A percentile compares a stretch with the other conserved stretches of the same genome.
Conservation (phyloP, 1,140 invertebrate genomes). For the Anoplolepis gracilipes region DNA sequence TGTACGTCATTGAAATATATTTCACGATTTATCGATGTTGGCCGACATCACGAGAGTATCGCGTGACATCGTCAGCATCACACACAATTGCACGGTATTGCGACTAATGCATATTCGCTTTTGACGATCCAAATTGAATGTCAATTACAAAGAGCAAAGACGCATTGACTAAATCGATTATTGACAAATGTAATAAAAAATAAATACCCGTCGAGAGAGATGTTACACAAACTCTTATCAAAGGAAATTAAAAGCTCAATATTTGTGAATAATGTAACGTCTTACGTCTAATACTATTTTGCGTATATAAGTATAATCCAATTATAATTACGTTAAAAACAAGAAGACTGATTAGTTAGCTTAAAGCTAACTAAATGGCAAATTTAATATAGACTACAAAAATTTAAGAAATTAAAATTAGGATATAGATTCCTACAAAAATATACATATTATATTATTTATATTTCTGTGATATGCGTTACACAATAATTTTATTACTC, state of each 20-base stretch:
- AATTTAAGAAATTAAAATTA: too few species aligned
- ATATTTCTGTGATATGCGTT: background rate
- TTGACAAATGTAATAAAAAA: slow-evolving; percentile 37
- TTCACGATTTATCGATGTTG: slow-evolving; percentile 11
- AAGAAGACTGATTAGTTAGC: background rate
- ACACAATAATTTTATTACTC: too few species aligned
- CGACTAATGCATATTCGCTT: background rate
- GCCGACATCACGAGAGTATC: slow-evolving; percentile 19
- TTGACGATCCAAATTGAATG: background rate
- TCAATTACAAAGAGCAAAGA: slow-evolving; percentile 7
- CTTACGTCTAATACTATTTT: slow-evolving; percentile 11
- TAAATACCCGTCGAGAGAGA: background rate
- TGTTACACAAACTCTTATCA: background rate
- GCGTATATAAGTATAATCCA: background rate
- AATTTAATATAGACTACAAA: too few species aligned
- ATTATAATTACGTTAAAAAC: background rate
- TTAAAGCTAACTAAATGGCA: too few species aligned
- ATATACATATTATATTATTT: slow-evolving; percentile 1
- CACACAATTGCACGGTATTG: background rate
- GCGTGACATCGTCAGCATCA: slow-evolving; percentile 13
- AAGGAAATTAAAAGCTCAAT: background rate
- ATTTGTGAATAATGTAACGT: slow-evolving; percentile 15
- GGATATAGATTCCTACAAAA: background rate
- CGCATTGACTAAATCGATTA: slow-evolving; percentile 16
- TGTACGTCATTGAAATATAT: slow-evolving; percentile 19